Percentiles rank a stretch among this genome's conserved stretches.
phyloP scores from a whole-genome alignment of 2,113 vertebrate genomes.

The Amphilophus citrinellus region DNA sequence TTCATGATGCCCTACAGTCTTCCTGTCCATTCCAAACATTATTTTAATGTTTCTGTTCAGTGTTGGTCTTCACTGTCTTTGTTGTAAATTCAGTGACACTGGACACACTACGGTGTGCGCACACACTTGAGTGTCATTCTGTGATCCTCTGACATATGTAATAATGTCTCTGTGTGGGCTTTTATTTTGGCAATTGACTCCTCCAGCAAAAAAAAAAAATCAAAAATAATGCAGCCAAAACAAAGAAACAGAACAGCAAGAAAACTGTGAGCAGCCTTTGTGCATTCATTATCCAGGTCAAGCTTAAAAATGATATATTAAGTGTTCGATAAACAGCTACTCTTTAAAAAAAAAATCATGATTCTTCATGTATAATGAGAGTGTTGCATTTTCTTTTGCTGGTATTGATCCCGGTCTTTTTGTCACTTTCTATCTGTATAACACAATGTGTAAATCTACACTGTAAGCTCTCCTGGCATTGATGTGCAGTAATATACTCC shows the following conservation, averaged over 20 bases:
- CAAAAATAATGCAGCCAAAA: slow-evolving; percentile 7
- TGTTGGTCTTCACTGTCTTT: slow-evolving; percentile 30
- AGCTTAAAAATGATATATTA: slow-evolving; percentile 57
- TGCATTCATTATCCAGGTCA: slow-evolving; percentile 69
- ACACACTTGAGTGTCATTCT: neutral
- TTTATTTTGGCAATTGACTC: slow-evolving; percentile 24
- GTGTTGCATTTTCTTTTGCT: slow-evolving; percentile 34
- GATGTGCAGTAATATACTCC: slow-evolving; percentile 64
- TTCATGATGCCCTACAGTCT: slow-evolving; percentile 79
- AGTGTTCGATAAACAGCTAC: slow-evolving; percentile 49
- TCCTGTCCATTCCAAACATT: slow-evolving; percentile 70
- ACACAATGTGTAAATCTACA: slow-evolving; percentile 18
- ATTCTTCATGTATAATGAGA: slow-evolving; percentile 41
- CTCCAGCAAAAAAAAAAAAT: slow-evolving; percentile 8
- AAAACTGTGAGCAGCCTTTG: slow-evolving; percentile 48
- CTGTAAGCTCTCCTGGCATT: slow-evolving; percentile 40
- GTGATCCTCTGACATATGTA: slow-evolving; percentile 3
- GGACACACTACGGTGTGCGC: slow-evolving; percentile 36
- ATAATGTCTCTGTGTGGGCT: slow-evolving; percentile 10
- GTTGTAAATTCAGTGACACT: slow-evolving; percentile 25
- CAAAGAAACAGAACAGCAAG: neutral
- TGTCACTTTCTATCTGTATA: slow-evolving; percentile 22
- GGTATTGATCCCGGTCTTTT: slow-evolving; percentile 6
- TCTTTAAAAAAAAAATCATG: slow-evolving; percentile 32
- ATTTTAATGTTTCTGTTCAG: slow-evolving; percentile 73